Base-by-base conservation (phyloP, 2,797 vertebrate genomes). In the Margarornis squamiger region DNA sequence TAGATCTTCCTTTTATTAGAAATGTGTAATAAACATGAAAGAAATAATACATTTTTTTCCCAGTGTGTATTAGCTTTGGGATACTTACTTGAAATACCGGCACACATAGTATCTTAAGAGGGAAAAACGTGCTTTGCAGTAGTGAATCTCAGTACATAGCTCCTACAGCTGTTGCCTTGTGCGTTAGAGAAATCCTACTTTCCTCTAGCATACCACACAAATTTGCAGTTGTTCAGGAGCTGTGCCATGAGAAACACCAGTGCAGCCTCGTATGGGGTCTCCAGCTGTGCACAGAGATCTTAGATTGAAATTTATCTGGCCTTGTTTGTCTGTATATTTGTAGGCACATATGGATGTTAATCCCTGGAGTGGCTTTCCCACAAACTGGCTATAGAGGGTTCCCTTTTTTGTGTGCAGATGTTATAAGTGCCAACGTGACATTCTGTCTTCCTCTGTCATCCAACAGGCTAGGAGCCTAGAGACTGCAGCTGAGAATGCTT, bases 401-500 rank as follows among this genome's bases (percentile, higher is more conserved):
- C 27, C 41, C 26, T 68, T n/a, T 10, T 52, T 34, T 59, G 8
- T 1, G 4, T 23, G 45, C 32, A 27, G 59, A 2, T 61, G 12
- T 71, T 51, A 18, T 1, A 23, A 39, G 17, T n/a, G 16, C 46
- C 21, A 73, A 2, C 6, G 4, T 0, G 1, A 29, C 4, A 16
- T 34, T 24, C 30, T 29, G 14, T 36, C 38, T 32, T 55, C 30
- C 22, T 24, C 41, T 48, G n/a, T 3, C 22, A 36, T 41, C 51
- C 39, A 21, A 20, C 22, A 27, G 41, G 13, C 24, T 43, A 48
- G 38, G 11, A 70, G 14, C 10, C 32, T 45, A 6, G 7, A 63
- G 14, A 46, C 29, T 55, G 36, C 4, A 36, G 14, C 38, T 45
- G 18, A 65, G 30, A 67, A 6, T 24, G 22, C 7, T 65, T 76